Base-by-base conservation (phyloP, 2,113 vertebrate genomes). In the Apus apus region DNA sequence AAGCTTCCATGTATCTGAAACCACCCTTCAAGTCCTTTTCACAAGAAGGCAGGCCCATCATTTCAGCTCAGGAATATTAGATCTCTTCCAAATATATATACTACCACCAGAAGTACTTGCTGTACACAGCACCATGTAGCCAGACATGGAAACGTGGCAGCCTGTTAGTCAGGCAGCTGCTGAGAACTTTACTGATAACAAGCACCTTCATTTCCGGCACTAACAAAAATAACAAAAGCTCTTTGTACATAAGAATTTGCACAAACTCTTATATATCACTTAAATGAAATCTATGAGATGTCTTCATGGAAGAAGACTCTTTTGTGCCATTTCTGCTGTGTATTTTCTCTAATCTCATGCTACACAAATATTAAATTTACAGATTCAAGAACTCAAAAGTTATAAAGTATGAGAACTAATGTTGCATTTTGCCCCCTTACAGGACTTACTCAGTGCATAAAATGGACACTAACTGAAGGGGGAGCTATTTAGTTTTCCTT, bases 151-250 rank as follows among this genome's bases (percentile, higher is more conserved):
- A 75, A 74, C 0, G 4, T 29, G 65, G 76, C 62, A 89, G 72
- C 32, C 62, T 60, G 13, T 75, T 85, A 85, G 80, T 70, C n/a
- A 8, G 64, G 75, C 57, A 75, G 94, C 82, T 68, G 64, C 88
- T 77, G 89, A 85, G 60, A 60, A 65, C 21, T 81, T 72, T 40
- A 7, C 83, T 89, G 89, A 91, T 91, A 95, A 90, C 78, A 66
- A 88, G 83, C 51, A 80, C 75, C 79, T 96, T 96, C 85, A 97
- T 95, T 95, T 94, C 96, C 80, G 15, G 38, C 73, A 20, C 56
- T 40, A 85, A 74, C 75, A 87, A 36, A 78, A 85, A 67, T 45
- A 96, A 87, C 36, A 86, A 53, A 81, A 87, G 75, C 38, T 74
- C 84, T 79, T 81, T 70, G 74, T 72, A 58, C 45, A 12, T 29